These are phyloP conservation scores for Trichogramma dendrolimi DNA, from an alignment of 2,888 invertebrate genomes.

Conservation along the genomic window DNA sequence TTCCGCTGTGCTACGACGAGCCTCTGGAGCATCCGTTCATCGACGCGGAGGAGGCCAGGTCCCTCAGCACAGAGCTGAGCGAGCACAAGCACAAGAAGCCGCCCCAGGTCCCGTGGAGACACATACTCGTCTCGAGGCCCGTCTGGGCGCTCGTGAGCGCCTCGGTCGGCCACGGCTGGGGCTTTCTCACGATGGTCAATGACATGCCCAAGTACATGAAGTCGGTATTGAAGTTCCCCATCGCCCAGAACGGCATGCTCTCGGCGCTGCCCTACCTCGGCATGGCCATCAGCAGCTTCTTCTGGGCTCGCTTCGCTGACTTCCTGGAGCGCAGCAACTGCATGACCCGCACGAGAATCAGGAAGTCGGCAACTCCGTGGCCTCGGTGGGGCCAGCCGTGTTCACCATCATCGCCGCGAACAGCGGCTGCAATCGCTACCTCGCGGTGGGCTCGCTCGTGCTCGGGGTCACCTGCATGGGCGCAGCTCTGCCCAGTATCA, in stretches of 20 bases:
- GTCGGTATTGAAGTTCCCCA: conserved; percentile 49
- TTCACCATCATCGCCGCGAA: conserved; percentile 54
- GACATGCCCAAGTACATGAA: conserved; percentile 52
- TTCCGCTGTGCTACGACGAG: conserved; percentile 47
- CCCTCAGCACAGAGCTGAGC: conserved; percentile 39
- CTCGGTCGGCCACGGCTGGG: conserved; percentile 48
- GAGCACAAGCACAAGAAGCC: conserved; percentile 40
- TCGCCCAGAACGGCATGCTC: conserved; percentile 50
- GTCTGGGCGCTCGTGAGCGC: conserved; percentile 72
- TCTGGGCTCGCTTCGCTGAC: conserved; percentile 50
- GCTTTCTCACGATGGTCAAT: conserved; percentile 46
- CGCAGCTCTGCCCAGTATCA: conserved; percentile 54
- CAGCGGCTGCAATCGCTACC: conserved; percentile 49
- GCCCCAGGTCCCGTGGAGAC: conserved; percentile 44
- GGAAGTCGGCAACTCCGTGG: conserved; percentile 54
- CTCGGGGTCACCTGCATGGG: conserved; percentile 54
- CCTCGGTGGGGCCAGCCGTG: conserved; percentile 53
- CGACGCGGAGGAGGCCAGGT: conserved; percentile 44
- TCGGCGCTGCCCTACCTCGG: conserved; percentile 52
- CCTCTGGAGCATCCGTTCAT: conserved; percentile 50
- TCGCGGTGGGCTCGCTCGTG: conserved; percentile 51
- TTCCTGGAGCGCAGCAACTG: conserved; percentile 44
- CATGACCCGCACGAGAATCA: conserved; percentile 48
- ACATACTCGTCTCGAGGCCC: conserved; percentile 58
- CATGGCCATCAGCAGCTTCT: conserved; percentile 51